Conservation (phyloP, 2,888 invertebrate species). For the Philonicus albiceps region DNA sequence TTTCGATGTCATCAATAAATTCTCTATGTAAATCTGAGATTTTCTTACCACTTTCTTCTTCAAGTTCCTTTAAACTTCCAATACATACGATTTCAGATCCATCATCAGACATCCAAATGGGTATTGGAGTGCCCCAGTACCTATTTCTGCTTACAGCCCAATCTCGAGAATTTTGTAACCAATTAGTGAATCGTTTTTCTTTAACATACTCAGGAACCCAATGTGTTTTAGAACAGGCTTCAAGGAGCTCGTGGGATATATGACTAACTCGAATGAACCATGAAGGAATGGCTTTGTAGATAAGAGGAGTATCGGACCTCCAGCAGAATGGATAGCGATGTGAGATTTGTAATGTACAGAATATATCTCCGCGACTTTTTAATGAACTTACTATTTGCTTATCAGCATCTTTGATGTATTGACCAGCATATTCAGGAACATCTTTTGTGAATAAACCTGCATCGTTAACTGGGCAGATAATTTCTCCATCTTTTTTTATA, state of each 20-base stretch:
- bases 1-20: conserved; percentile 85
- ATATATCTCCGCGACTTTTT: conserved; percentile 75
- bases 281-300: conserved; percentile 95
- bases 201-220: conserved; percentile 97
- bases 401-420: conserved; percentile 94
- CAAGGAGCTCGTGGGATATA: conserved; percentile 77
- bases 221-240: conserved; percentile 82
- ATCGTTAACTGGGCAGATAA: conserved; percentile 90
- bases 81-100: conserved; percentile 88
- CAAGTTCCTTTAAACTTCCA: conserved; percentile 87
- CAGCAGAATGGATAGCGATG: conserved; percentile 98
- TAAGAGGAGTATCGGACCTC: conserved; percentile 95
- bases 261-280: conserved; percentile 95
- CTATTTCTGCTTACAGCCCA: conserved; percentile 95
- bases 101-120: conserved; percentile 90
- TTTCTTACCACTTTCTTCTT: conserved; percentile 77
- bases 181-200: conserved; percentile 94
- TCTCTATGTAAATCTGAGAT: conserved; percentile 91
- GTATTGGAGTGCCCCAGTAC: conserved; percentile 98
- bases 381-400: conserved; percentile 85
- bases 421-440: conserved; percentile 84
- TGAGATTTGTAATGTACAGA: conserved; percentile 76
- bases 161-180: conserved; percentile 89
- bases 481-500: conserved; percentile 74
- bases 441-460: conserved; percentile 82